phyloP scores from a whole-genome alignment of 2,113 vertebrate genomes.

The Pitta sordida region DNA sequence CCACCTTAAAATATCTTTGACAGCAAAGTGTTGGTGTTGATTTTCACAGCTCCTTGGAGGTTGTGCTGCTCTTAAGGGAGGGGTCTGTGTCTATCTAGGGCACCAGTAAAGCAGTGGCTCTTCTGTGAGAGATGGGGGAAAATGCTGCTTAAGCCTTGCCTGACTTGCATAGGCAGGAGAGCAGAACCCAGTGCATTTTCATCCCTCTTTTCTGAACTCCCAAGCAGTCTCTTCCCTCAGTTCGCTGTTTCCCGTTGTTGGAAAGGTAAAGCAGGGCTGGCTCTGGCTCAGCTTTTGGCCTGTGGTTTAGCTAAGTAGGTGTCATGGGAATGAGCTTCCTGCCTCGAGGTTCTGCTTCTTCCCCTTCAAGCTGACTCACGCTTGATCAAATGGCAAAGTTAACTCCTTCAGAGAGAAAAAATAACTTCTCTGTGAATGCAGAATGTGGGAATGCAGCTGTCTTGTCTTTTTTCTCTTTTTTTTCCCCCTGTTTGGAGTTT shows the following conservation, averaged over 20 bases:
- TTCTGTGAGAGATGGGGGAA: not conserved
- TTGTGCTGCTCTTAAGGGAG: not conserved
- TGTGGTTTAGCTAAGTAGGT: not conserved
- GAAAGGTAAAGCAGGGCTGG: not conserved
- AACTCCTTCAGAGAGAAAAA: not conserved
- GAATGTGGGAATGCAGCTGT: not conserved
- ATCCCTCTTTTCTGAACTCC: not conserved
- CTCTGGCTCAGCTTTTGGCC: not conserved
- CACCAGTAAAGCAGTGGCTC: not conserved
- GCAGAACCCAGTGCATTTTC: not conserved
- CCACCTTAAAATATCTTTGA: not conserved
- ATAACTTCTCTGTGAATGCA: not conserved
- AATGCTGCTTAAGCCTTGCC: not conserved
- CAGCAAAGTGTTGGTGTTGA: not conserved
- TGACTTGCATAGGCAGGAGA: fast-evolving
- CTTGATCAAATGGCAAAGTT: not conserved
- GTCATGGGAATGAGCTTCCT: not conserved
- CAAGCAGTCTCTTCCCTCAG: not conserved
- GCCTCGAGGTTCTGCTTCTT: not conserved
- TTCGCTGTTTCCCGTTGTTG: not conserved
- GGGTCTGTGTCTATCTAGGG: not conserved
- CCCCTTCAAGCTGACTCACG: not conserved
- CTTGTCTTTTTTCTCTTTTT: not conserved
- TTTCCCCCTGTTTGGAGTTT: not conserved
- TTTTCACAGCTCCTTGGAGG: not conserved